A percentile compares a stretch with the other conserved stretches of the same genome.
Conservation (phyloP, 2,888 invertebrate genomes). For the Mantis religiosa region DNA sequence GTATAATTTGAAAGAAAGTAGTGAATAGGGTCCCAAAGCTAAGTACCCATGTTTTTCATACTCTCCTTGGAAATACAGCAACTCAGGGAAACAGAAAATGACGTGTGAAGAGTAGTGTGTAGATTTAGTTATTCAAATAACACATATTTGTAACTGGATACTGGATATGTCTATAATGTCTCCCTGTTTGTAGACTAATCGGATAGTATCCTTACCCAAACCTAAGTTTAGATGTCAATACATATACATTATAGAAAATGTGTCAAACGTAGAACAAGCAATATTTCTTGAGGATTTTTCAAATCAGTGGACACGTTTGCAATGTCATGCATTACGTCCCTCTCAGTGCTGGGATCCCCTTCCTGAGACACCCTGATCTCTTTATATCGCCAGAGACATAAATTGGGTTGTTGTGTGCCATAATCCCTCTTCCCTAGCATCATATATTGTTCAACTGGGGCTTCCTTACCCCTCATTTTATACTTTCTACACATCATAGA, state of each 20-base stretch:
- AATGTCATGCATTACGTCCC: background rate
- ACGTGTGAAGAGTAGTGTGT: too few relatives aligned
- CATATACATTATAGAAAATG: background rate
- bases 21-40: too few relatives aligned
- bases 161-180: too few relatives aligned
- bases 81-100: too few relatives aligned
- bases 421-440: background rate
- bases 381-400: conserved; percentile 14
- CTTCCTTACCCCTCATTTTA: background rate
- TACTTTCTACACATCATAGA: conserved; percentile 3
- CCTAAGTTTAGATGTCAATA: too few relatives aligned
- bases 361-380: background rate
- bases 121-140: too few relatives aligned
- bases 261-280: background rate
- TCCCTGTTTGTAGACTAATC: too few relatives aligned
- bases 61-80: too few relatives aligned
- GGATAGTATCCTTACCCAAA: too few relatives aligned
- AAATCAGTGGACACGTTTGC: background rate
- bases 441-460: background rate
- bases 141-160: too few relatives aligned
- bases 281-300: background rate
- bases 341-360: background rate
- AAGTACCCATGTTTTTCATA: too few relatives aligned
- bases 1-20: too few relatives aligned
- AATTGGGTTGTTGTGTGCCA: conserved; percentile 5